These are phyloP conservation scores for Pollenia labialis DNA, from an alignment of 2,888 invertebrate species.

Conservation along the genomic window DNA sequence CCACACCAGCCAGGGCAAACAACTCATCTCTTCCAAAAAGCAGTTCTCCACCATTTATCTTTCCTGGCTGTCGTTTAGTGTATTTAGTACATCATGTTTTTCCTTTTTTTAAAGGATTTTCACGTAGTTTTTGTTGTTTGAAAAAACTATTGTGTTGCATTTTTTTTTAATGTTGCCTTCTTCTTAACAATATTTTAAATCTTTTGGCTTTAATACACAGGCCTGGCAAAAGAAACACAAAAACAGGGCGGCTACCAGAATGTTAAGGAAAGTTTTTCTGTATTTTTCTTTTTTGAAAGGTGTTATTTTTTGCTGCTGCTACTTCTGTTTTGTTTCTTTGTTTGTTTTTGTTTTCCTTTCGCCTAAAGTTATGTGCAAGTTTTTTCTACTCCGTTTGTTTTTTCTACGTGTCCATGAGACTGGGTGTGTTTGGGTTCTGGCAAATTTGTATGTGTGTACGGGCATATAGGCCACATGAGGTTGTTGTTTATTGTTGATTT, in stretches of 20 bases:
- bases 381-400: slow-evolving; percentile 1
- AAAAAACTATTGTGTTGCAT: slow-evolving; percentile 16
- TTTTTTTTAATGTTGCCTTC: background rate
- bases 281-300: slow-evolving; percentile 13
- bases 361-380: slow-evolving; percentile 19
- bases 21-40: background rate
- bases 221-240: slow-evolving; percentile 3
- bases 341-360: slow-evolving; percentile 2
- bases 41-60: slow-evolving; percentile 31
- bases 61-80: slow-evolving; percentile 12
- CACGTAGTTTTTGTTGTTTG: background rate
- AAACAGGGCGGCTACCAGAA: background rate
- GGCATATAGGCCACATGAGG: slow-evolving; percentile 27
- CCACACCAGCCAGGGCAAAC: background rate
- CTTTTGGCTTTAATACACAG: slow-evolving; percentile 29
- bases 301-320: background rate
- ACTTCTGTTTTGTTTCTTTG: background rate
- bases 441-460: background rate
- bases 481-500: slow-evolving; percentile 30
- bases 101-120: background rate
- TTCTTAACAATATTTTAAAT: slow-evolving; percentile 34
- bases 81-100: slow-evolving; percentile 5
- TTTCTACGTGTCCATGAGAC: slow-evolving; percentile 7
- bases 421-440: background rate
- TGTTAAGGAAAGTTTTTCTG: background rate